phyloP scores from a whole-genome alignment of 2,888 invertebrate genomes.

The Caenorhabditis sulstoni region DNA sequence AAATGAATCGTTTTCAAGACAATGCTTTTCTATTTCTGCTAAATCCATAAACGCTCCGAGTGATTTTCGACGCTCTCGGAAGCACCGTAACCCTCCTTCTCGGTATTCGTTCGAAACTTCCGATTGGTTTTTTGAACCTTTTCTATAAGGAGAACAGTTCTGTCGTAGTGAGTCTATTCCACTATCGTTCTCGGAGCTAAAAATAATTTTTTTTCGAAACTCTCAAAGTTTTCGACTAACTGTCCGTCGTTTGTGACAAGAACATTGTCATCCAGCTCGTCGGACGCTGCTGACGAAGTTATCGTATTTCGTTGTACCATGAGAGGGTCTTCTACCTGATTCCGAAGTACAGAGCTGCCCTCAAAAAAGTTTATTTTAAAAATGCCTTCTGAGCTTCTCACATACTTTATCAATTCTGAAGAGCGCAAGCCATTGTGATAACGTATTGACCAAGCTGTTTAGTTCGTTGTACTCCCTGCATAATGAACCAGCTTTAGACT shows the following conservation, averaged over 20 bases:
- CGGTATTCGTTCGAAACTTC: conserved; percentile 52
- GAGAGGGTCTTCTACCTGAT: too few relatives aligned
- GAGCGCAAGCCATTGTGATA: conserved; percentile 72
- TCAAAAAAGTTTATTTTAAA: background rate
- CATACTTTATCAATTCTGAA: conserved; percentile 38
- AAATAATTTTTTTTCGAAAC: conserved; percentile 4
- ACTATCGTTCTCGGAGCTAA: conserved; percentile 78
- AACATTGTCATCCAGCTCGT: conserved; percentile 77
- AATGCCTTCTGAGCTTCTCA: background rate
- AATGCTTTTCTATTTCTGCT: conserved; percentile 68
- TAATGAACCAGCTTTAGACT: conserved; percentile 60
- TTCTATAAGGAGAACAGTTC: conserved; percentile 72
- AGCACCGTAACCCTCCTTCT: conserved; percentile 66
- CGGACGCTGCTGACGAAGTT: conserved; percentile 67
- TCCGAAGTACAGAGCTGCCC: background rate
- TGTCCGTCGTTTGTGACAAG: conserved; percentile 63
- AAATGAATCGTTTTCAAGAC: conserved; percentile 69
- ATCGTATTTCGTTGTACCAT: conserved; percentile 13
- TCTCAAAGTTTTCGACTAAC: conserved; percentile 43
- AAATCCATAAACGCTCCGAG: conserved; percentile 74
- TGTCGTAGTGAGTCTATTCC: conserved; percentile 79
- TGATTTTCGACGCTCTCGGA: conserved; percentile 75
- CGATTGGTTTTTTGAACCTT: conserved; percentile 51
- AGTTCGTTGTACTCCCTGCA: conserved; percentile 71
- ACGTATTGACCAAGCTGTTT: conserved; percentile 67